These are phyloP conservation scores for Astyanax mexicanus DNA, from an alignment of 2,797 vertebrate species.

Conservation along the genomic window DNA sequence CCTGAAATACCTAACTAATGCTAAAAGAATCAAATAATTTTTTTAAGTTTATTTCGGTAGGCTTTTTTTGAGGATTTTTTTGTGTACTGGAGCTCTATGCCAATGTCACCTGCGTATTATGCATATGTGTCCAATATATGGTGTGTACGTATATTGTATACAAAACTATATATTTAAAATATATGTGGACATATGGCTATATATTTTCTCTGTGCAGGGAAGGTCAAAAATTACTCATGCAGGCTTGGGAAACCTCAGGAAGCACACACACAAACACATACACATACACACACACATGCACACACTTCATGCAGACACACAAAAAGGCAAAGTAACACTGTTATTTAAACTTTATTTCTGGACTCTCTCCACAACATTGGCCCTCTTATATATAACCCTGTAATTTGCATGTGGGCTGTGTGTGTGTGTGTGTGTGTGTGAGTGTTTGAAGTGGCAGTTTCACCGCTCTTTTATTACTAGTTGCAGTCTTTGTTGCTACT, in stretches of 20 bases:
- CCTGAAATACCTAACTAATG: no score
- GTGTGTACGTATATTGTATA: no score
- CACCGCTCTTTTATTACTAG: slow-evolving; percentile 17
- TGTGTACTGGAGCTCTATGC: no score
- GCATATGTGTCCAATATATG: no score
- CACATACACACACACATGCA: slow-evolving; percentile 3
- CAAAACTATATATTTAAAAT: no score
- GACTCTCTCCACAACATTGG: slow-evolving; percentile 29
- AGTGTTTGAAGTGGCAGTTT: slow-evolving; percentile 29
- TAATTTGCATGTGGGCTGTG: slow-evolving; percentile 32
- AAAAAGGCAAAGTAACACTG: slow-evolving; percentile 13
- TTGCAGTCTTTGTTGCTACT: slow-evolving; percentile 1
- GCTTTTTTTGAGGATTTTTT: no score
- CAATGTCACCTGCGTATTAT: no score
- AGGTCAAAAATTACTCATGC: slow-evolving; percentile 11
- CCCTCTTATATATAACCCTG: slow-evolving; percentile 53
- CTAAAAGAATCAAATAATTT: no score
- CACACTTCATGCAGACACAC: neutral
- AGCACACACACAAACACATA: neutral
- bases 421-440: slow-evolving; percentile 39
- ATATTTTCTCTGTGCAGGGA: no score
- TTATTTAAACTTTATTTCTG: slow-evolving; percentile 49
- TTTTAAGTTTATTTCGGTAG: no score
- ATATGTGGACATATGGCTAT: no score
- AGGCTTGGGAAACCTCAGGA: slow-evolving; percentile 7